Evolutionary conservation across 2,113 vertebrate genomes (phyloP).

Genomic region (Channa argus): DNA sequence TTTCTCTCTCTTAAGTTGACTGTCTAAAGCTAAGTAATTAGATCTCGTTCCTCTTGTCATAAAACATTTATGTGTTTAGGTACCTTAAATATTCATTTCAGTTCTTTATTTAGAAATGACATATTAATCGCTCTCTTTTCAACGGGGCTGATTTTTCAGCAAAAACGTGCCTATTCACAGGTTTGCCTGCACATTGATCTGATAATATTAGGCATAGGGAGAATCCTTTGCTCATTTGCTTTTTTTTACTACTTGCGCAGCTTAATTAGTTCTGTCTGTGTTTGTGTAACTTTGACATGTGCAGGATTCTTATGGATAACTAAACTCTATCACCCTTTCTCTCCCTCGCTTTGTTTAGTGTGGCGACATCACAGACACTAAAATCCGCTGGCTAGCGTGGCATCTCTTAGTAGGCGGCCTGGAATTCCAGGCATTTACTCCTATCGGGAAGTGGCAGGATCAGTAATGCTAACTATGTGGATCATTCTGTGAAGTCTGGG

Average conservation of each 20-base stretch:
- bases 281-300: constrained; percentile 27
- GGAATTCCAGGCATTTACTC: constrained; percentile 85
- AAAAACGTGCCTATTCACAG: too few relatives aligned
- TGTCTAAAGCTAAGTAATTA: too few relatives aligned
- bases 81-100: too few relatives aligned
- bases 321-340: constrained; percentile 53
- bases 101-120: too few relatives aligned
- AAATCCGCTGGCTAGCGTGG: constrained; percentile 68
- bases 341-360: constrained; percentile 47
- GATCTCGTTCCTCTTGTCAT: too few relatives aligned
- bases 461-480: constrained; percentile 85
- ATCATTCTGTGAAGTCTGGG: constrained; percentile 81
- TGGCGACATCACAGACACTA: constrained; percentile 79
- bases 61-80: too few relatives aligned
- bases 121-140: too few relatives aligned
- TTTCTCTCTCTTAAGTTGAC: neutral
- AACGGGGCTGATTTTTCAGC: too few relatives aligned
- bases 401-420: constrained; percentile 79
- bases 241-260: neutral
- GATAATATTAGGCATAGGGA: too few relatives aligned
- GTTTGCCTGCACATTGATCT: too few relatives aligned
- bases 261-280: constrained; percentile 37
- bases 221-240: too few relatives aligned
- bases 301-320: constrained; percentile 46
- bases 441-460: constrained; percentile 66